Base-by-base conservation (phyloP, 2,113 vertebrate genomes). In the Tragelaphus imberbis region DNA sequence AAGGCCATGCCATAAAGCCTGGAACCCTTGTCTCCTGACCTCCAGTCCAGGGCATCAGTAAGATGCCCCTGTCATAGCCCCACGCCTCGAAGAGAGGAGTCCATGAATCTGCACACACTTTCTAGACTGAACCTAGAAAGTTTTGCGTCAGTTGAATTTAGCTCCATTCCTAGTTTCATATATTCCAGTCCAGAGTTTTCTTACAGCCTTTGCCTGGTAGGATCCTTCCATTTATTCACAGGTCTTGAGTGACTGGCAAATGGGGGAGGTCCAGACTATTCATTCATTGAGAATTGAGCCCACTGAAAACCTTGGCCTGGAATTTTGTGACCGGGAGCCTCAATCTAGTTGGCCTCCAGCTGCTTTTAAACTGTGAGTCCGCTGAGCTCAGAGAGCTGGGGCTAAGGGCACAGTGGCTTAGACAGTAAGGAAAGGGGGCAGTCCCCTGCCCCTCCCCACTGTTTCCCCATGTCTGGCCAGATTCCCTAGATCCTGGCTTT, bases 221-320 rank as follows among this genome's bases (percentile, higher is more conserved):
- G 17, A 93, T 4, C 16, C 17, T 94, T 92, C 49, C 75, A 47
- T 55, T 90, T 92, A 93, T 55, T 89, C 53, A 94, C 19, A 36
- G 61, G 25, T 77, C 6, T 90, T 33, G n/a, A 13, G 4, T 33
- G 59, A 93, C 56, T 11, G 6, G 12, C 16, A 80, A 68, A 82
- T 90, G 25, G 7, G 13, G 47, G 40, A 51, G 36, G 40, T 36
- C 49, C 51, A 53, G 56, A 36, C 51, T 27, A 19, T 80, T 92
- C 96, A 95, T 97, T 98, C 95, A 94, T 71, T 84, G 61, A 96
- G 63, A 97, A 91, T 2, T 55, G 75, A 96, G 79, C 77, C n/a
- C 44, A 61, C 12, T 16, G 5, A 68, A 96, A 96, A 93, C 7
- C 51, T 80, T 88, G 77, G 28, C 58, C 23, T 61, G 92, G 95